Conservation (phyloP, 1,140 invertebrate species). For the Drosophila lacteicornis region DNA sequence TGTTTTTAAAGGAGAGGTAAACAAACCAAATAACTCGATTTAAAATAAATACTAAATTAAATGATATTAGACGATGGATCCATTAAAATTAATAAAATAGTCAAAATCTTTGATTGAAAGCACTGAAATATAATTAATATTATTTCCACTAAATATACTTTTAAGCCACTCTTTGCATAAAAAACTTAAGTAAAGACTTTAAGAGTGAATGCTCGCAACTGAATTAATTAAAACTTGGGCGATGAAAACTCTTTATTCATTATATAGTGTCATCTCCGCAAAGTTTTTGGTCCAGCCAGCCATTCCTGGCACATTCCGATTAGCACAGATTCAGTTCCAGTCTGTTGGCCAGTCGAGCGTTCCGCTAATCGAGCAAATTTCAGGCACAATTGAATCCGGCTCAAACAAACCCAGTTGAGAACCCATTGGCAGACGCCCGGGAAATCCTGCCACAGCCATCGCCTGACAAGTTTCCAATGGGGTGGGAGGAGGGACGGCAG, state of each 20-base stretch:
- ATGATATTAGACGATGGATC: too few species aligned
- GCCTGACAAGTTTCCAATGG: conserved; percentile 43
- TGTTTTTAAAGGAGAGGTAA: too few species aligned
- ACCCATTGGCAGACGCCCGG: conserved; percentile 20
- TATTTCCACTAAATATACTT: too few species aligned
- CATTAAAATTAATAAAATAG: too few species aligned
- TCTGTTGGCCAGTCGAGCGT: conserved; percentile 43
- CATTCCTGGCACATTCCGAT: conserved; percentile 19
- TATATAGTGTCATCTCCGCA: neutral
- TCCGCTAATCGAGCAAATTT: conserved; percentile 70
- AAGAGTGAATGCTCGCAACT: neutral
- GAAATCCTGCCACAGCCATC: conserved; percentile 21
- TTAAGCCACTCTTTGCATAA: neutral
- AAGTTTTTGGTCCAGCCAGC: conserved; percentile 1
- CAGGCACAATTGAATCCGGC: conserved; percentile 68
- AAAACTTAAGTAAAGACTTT: neutral
- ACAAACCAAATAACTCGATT: too few species aligned
- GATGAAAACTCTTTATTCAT: conserved; percentile 24
- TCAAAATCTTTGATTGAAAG: neutral
- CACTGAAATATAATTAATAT: neutral
- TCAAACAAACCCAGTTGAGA: conserved; percentile 43
- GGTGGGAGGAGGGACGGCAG: neutral
- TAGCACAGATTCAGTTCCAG: conserved; percentile 27
- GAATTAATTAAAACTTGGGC: conserved; percentile 27
- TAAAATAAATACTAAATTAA: too few species aligned